phyloP scores from a whole-genome alignment of 2,797 vertebrate genomes.

The Etheostoma perlongum region DNA sequence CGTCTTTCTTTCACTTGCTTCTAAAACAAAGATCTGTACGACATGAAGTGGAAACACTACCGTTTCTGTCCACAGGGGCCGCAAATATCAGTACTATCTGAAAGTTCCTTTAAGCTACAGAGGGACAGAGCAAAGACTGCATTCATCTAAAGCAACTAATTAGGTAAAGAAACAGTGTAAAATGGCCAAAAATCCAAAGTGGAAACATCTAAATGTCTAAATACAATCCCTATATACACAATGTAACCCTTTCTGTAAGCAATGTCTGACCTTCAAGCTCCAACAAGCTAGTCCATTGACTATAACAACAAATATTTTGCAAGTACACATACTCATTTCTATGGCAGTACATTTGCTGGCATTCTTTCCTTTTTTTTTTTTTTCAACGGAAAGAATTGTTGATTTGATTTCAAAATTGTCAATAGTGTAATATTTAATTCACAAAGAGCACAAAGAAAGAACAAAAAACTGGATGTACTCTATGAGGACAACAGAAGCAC shows the following conservation, averaged over 20 bases:
- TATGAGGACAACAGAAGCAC: not conserved
- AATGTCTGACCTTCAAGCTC: constrained; percentile 1
- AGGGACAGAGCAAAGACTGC: constrained; percentile 1
- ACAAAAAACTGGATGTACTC: not conserved
- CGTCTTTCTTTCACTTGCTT: not conserved
- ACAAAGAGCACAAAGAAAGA: not conserved
- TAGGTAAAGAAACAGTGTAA: not conserved
- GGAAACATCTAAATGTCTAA: constrained; percentile 1
- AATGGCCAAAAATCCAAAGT: not conserved
- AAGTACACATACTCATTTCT: not conserved
- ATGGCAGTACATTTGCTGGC: not conserved
- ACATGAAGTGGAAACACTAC: not conserved
- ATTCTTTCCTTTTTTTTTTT: not conserved
- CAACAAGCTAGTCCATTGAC: not conserved
- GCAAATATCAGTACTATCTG: not conserved
- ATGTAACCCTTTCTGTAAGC: not conserved
- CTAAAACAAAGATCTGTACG: not conserved
- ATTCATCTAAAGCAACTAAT: constrained; percentile 14
- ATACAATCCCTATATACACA: not conserved
- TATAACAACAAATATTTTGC: constrained; percentile 10
- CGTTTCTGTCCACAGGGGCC: not conserved
- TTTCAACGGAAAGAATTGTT: not conserved
- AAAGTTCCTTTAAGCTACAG: constrained; percentile 1
- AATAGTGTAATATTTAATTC: not conserved
- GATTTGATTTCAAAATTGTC: not conserved